phyloP scores from a whole-genome alignment of 2,888 invertebrate species.

The Shargacucullia verbasci region DNA sequence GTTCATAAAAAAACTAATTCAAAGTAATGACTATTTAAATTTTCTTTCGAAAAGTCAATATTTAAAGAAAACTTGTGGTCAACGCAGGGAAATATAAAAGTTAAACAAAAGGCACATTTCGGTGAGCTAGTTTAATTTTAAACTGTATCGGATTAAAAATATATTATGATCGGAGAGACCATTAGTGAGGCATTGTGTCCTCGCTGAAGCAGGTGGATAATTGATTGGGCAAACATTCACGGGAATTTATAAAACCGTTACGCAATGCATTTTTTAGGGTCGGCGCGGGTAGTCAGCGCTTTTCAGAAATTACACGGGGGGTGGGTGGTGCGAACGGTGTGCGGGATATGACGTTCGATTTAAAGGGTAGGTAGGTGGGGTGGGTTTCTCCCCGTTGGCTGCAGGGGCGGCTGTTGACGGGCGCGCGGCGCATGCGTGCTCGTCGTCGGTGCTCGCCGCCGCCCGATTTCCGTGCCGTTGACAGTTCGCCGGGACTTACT shows the following conservation, averaged over 20 bases:
- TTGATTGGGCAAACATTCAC: slow-evolving; percentile 84
- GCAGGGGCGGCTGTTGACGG: slow-evolving; percentile 88
- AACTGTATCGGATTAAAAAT: slow-evolving; percentile 32
- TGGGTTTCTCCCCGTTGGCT: slow-evolving; percentile 68
- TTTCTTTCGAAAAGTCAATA: no score
- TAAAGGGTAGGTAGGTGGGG: slow-evolving; percentile 81
- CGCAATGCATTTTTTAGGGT: slow-evolving; percentile 89
- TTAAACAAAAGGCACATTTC: neutral
- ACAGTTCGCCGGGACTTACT: slow-evolving; percentile 90
- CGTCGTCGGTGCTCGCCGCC: slow-evolving; percentile 76
- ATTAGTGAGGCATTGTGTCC: slow-evolving; percentile 70
- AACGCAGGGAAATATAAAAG: no score
- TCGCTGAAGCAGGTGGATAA: slow-evolving; percentile 81
- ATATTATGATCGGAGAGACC: slow-evolving; percentile 28
- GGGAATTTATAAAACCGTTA: slow-evolving; percentile 85
- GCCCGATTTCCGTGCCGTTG: slow-evolving; percentile 90
- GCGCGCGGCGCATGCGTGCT: slow-evolving; percentile 87
- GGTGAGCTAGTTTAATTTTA: slow-evolving; percentile 24
- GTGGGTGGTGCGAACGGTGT: slow-evolving; percentile 77
- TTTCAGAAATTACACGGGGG: slow-evolving; percentile 86
- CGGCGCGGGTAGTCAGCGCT: slow-evolving; percentile 85
- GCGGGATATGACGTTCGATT: slow-evolving; percentile 88
- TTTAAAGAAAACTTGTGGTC: no score
- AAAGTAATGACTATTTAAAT: no score
- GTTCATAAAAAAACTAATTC: no score